Evolutionary conservation across 2,797 vertebrate genomes (phyloP).

Genomic region (Chiroxiphia lanceolata): DNA sequence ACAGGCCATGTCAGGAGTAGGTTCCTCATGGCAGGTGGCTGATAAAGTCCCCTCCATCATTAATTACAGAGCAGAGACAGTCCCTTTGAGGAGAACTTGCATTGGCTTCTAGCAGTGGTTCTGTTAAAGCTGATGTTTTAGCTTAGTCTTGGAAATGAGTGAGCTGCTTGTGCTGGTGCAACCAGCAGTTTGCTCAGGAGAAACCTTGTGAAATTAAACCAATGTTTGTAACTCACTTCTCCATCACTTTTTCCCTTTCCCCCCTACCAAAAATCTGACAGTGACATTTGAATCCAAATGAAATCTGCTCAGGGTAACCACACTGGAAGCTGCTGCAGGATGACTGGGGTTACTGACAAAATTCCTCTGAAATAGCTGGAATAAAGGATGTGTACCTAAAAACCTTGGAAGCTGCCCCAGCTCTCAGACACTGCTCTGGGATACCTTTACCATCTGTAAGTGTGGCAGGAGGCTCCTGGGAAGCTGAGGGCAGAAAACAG

Average conservation of each 20-base stretch:
- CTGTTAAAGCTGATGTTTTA: neutral
- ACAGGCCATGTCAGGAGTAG: neutral
- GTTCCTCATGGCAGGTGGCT: neutral
- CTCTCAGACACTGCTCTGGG: neutral
- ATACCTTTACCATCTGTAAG: neutral
- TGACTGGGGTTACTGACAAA: neutral
- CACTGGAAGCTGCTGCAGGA: neutral
- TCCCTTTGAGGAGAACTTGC: neutral
- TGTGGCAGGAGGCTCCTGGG: neutral
- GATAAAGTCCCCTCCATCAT: neutral
- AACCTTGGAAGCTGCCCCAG: neutral
- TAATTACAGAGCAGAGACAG: neutral
- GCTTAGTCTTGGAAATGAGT: neutral
- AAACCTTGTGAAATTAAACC: neutral
- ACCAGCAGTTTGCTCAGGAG: neutral
- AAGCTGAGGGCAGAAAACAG: neutral
- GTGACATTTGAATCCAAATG: neutral
- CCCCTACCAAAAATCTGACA: neutral
- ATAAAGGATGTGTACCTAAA: neutral
- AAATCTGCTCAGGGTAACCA: neutral
- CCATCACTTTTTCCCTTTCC: neutral
- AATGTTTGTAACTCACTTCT: neutral
- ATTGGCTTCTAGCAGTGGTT: neutral
- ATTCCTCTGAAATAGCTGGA: neutral
- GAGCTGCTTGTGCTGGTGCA: neutral